phyloP scores from a whole-genome alignment of 1,140 invertebrate species.

The Heliconius nattereri region DNA sequence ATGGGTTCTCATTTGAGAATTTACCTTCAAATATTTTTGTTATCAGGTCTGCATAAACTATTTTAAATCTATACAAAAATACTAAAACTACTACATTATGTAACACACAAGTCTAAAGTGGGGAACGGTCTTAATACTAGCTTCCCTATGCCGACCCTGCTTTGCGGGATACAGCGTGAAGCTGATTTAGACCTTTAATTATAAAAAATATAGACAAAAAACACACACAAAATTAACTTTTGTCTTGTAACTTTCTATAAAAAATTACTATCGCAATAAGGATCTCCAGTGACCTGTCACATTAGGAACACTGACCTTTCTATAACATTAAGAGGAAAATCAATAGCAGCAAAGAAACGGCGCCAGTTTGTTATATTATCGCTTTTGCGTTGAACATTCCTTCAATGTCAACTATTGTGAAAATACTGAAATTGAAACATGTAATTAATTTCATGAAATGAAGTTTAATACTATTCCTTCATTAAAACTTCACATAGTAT shows the following conservation, averaged over 20 bases:
- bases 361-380: slow-evolving; percentile 5
- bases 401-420: neutral
- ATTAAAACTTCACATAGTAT: neutral
- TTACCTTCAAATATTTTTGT: no score
- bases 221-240: neutral
- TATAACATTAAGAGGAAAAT: slow-evolving; percentile 18
- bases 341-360: neutral
- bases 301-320: slow-evolving; percentile 26
- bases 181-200: no score
- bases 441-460: neutral
- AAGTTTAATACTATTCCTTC: neutral
- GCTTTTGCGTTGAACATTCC: neutral
- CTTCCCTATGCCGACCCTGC: no score
- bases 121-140: no score
- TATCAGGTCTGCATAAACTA: no score
- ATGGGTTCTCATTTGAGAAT: no score
- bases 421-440: neutral
- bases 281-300: slow-evolving; percentile 25
- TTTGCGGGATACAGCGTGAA: no score
- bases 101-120: no score
- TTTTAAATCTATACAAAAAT: no score
- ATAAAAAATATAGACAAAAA: neutral
- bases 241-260: neutral
- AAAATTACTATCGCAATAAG: neutral
- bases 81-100: no score